Evolutionary conservation across 1,140 invertebrate species (phyloP).

Genomic region (Tetragonula clypearis): DNA sequence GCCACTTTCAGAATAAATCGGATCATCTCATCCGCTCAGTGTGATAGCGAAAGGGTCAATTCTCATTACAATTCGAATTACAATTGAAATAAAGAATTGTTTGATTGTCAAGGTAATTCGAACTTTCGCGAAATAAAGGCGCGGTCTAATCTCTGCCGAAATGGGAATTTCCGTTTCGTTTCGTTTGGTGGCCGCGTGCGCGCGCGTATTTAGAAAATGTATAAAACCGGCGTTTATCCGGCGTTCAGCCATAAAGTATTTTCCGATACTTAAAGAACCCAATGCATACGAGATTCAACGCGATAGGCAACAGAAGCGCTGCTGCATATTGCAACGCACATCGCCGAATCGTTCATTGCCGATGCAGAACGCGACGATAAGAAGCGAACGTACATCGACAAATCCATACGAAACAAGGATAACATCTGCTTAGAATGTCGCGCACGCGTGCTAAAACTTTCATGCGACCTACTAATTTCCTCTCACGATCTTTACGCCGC

Average conservation of each 20-base stretch:
- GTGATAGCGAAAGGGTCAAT: too few relatives aligned
- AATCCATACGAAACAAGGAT: constrained; percentile 40
- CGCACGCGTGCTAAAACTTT: neutral
- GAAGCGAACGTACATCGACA: constrained; percentile 26
- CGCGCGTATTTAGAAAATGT: neutral
- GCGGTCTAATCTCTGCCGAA: too few relatives aligned
- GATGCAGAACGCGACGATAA: constrained; percentile 34
- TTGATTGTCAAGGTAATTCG: too few relatives aligned
- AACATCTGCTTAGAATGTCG: neutral
- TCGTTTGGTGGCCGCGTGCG: too few relatives aligned
- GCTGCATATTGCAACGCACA: constrained; percentile 39
- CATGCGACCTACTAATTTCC: constrained; percentile 25
- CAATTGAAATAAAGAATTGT: too few relatives aligned
- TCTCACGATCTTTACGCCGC: neutral
- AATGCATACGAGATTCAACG: constrained; percentile 34
- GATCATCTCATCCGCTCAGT: too few relatives aligned
- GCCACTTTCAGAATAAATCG: too few relatives aligned
- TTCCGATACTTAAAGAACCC: constrained; percentile 13
- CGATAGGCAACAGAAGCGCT: neutral
- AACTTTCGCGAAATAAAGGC: too few relatives aligned
- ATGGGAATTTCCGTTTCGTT: too few relatives aligned
- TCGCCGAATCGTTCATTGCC: constrained; percentile 19
- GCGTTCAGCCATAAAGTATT: neutral
- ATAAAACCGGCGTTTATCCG: too few relatives aligned
- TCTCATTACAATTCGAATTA: too few relatives aligned